Percentiles rank a stretch among this genome's conserved stretches.
Evolutionary conservation across 2,888 invertebrate genomes (phyloP).

Genomic region (Drosophila koepferae): DNA sequence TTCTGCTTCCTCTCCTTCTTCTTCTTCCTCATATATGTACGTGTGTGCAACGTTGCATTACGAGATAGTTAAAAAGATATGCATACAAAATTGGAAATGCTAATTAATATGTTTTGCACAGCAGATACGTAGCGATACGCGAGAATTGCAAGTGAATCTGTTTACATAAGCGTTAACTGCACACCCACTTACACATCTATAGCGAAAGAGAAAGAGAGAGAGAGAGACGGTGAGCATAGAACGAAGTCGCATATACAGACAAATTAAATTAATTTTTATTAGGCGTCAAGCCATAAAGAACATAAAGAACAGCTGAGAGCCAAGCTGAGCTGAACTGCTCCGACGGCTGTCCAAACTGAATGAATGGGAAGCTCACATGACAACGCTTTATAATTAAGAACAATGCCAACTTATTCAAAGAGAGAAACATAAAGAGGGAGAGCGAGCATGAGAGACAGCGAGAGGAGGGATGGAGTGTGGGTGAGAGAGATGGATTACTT

Average conservation of each 20-base stretch:
- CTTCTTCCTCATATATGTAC: background rate
- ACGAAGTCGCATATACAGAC: constrained; percentile 41
- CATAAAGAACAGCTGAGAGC: constrained; percentile 73
- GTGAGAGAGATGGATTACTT: constrained; percentile 7
- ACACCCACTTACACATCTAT: constrained; percentile 54
- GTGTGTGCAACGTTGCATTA: constrained; percentile 77
- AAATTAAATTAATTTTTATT: constrained; percentile 82
- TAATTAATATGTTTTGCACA: constrained; percentile 82
- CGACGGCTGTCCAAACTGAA: constrained; percentile 40
- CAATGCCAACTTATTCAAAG: constrained; percentile 75
- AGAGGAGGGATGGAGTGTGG: background rate
- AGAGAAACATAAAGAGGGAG: constrained; percentile 12
- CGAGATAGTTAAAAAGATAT: constrained; percentile 76
- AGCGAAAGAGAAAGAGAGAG: constrained; percentile 9
- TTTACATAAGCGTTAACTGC: constrained; percentile 77
- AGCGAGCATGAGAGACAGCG: constrained; percentile 10
- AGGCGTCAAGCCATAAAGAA: constrained; percentile 81
- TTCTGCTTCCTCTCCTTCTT: background rate
- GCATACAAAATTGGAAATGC: constrained; percentile 80
- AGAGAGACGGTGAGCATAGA: constrained; percentile 1
- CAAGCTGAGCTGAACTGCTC: constrained; percentile 35
- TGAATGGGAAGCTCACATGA: constrained; percentile 81
- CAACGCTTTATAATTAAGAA: constrained; percentile 81
- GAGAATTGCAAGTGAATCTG: constrained; percentile 63
- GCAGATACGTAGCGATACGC: constrained; percentile 64